These are phyloP conservation scores for Hydrotaea cyrtoneurina DNA, from an alignment of 2,888 invertebrate species.

Conservation along the genomic window DNA sequence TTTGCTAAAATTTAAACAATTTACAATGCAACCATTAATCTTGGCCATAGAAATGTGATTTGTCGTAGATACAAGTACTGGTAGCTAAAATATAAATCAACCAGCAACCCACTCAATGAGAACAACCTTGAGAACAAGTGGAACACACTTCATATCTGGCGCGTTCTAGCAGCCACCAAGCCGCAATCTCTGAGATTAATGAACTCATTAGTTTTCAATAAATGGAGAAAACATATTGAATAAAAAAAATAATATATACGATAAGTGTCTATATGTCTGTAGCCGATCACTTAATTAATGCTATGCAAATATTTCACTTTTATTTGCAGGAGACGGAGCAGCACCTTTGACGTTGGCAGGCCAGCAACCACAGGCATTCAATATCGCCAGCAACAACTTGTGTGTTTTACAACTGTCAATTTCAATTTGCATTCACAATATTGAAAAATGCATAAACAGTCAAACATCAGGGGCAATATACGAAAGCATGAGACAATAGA, in stretches of 20 bases:
- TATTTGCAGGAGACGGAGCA: background rate
- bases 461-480: no score
- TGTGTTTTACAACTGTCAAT: slow-evolving; percentile 54
- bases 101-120: background rate
- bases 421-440: slow-evolving; percentile 54
- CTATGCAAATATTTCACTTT: slow-evolving; percentile 45
- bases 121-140: slow-evolving; percentile 21
- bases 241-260: slow-evolving; percentile 7
- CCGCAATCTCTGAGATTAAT: slow-evolving; percentile 39
- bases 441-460: background rate
- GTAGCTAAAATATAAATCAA: background rate
- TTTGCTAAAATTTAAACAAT: background rate
- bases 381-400: slow-evolving; percentile 14
- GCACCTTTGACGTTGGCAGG: background rate
- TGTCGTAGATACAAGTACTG: slow-evolving; percentile 16
- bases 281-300: slow-evolving; percentile 58
- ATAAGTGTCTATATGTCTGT: background rate
- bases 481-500: background rate
- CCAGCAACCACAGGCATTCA: background rate
- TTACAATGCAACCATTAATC: slow-evolving; percentile 4
- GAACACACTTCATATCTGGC: background rate
- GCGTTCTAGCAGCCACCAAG: background rate
- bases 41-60: slow-evolving; percentile 12
- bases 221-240: slow-evolving; percentile 24
- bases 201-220: slow-evolving; percentile 35